phyloP scores from a whole-genome alignment of 2,888 invertebrate genomes.

The Norana najaformis region DNA sequence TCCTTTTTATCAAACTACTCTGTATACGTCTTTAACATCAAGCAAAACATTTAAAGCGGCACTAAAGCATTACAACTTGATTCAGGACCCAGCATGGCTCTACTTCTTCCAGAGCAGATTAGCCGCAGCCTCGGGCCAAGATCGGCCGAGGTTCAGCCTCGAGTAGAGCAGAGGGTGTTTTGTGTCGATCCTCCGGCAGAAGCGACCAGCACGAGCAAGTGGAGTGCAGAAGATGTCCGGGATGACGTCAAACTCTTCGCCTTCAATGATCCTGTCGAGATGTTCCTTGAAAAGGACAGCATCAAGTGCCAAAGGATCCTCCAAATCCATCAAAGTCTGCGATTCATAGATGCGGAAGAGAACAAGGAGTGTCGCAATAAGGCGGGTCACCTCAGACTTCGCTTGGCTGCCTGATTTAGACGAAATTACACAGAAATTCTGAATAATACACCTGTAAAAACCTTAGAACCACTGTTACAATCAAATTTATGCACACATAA shows the following conservation, averaged over 20 bases:
- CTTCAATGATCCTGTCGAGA: neutral
- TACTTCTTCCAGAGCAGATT: neutral
- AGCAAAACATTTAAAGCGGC: neutral
- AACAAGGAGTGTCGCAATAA: neutral
- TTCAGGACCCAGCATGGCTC: neutral
- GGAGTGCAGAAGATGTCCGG: neutral
- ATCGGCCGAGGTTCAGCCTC: neutral
- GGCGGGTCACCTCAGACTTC: neutral
- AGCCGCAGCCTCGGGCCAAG: neutral
- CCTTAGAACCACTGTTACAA: neutral
- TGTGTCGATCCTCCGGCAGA: neutral
- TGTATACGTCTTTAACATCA: neutral
- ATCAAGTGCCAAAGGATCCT: neutral
- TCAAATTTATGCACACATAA: neutral
- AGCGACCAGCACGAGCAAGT: neutral
- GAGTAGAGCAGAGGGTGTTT: conserved; percentile 10
- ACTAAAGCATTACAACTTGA: neutral
- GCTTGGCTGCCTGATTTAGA: neutral
- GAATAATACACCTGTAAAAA: too few species aligned
- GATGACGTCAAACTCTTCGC: neutral
- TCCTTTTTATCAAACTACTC: neutral
- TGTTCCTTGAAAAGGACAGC: neutral
- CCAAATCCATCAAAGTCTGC: neutral
- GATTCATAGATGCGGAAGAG: conserved; percentile 9
- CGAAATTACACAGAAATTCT: neutral